These are phyloP conservation scores for Schizothorax lantsangensis DNA, from an alignment of 2,797 vertebrate species.

Conservation along the genomic window DNA sequence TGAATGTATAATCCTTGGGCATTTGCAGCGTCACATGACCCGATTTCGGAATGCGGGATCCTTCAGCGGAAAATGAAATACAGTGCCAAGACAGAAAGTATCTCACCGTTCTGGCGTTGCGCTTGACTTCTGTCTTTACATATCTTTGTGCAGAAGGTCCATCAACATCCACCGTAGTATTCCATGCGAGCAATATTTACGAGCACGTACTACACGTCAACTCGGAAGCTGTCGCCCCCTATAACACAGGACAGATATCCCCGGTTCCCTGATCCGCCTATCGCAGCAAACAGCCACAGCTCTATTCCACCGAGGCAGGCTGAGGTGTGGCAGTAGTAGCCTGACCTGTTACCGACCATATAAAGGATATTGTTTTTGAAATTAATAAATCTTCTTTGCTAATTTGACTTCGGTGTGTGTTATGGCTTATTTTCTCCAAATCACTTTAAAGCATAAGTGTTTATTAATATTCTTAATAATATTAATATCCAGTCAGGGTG, in stretches of 20 bases:
- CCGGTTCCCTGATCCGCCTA: slow-evolving; percentile 25
- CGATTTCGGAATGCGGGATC: slow-evolving; percentile 19
- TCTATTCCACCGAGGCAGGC: background rate
- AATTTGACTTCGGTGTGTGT: background rate
- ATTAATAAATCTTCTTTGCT: background rate
- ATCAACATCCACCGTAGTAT: slow-evolving; percentile 40
- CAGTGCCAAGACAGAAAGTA: slow-evolving; percentile 20
- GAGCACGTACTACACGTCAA: slow-evolving; percentile 65
- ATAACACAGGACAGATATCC: slow-evolving; percentile 15
- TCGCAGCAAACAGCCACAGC: background rate
- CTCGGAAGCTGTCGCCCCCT: slow-evolving; percentile 50
- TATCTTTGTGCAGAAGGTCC: slow-evolving; percentile 1
- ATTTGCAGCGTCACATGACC: slow-evolving; percentile 46
- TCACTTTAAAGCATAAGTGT: background rate
- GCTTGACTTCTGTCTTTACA: slow-evolving; percentile 18
- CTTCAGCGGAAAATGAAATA: background rate
- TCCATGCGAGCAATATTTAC: slow-evolving; percentile 48
- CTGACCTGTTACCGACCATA: background rate
- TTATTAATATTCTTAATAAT: background rate
- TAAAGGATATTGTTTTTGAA: background rate
- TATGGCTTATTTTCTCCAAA: background rate
- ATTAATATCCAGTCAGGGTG: background rate
- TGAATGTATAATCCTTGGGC: slow-evolving; percentile 1
- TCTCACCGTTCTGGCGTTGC: slow-evolving; percentile 36
- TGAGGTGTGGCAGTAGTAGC: slow-evolving; percentile 28